These are phyloP conservation scores for Halyomorpha halys DNA, from an alignment of 1,140 invertebrate genomes.

Conservation along the genomic window DNA sequence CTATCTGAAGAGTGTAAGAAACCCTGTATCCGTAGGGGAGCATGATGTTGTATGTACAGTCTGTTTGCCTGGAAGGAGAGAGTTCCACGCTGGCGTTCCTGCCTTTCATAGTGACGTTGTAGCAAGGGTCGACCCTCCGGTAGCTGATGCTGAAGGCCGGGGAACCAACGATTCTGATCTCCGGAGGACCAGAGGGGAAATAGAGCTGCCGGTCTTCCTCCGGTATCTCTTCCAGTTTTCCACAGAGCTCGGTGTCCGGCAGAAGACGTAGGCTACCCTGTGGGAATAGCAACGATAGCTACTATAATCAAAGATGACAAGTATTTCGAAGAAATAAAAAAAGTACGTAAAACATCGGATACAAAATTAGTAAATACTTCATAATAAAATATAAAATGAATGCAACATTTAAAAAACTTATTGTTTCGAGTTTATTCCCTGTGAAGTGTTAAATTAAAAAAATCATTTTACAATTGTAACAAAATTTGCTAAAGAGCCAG, in stretches of 20 bases:
- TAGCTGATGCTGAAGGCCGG: slow-evolving; percentile 49
- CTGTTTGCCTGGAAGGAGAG: slow-evolving; percentile 39
- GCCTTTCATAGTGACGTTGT: slow-evolving; percentile 46
- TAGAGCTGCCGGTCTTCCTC: slow-evolving; percentile 42
- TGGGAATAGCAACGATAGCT: no score
- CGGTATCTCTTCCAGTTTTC: slow-evolving; percentile 49
- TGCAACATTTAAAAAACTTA: no score
- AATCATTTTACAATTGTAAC: no score
- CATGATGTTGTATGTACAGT: slow-evolving; percentile 50
- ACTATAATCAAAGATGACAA: no score
- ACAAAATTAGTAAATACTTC: no score
- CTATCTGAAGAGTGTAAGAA: slow-evolving; percentile 44
- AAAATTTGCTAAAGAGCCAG: no score
- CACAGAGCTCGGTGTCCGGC: slow-evolving; percentile 35
- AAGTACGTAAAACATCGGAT: no score
- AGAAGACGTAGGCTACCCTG: no score
- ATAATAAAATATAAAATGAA: no score
- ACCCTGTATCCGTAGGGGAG: slow-evolving; percentile 50
- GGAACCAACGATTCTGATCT: slow-evolving; percentile 43
- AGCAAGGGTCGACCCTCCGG: slow-evolving; percentile 51
- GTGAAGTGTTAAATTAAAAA: no score
- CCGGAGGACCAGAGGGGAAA: slow-evolving; percentile 38
- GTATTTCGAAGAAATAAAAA: no score
- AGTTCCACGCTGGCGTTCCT: slow-evolving; percentile 48
- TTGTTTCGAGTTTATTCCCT: no score